Conservation (phyloP, 2,797 vertebrate species). For the Pagetopsis macropterus region DNA sequence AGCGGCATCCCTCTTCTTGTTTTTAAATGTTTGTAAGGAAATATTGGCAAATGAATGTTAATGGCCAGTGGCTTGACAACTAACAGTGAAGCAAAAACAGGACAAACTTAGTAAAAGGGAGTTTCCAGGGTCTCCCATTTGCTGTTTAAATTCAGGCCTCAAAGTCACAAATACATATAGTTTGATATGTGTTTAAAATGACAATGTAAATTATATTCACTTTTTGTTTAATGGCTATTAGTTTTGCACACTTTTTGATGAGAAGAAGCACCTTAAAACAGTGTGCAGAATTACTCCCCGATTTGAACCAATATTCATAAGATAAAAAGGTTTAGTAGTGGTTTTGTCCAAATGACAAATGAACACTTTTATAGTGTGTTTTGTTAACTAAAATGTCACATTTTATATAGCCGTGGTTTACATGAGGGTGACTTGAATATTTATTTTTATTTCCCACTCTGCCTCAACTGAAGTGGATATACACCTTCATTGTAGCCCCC, state of each 20-base stretch:
- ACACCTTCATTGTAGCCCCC: conserved; percentile 49
- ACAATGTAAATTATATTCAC: conserved; percentile 32
- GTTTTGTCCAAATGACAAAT: conserved; percentile 9
- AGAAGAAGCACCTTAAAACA: background rate
- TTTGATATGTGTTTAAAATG: conserved; percentile 34
- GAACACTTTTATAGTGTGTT: background rate
- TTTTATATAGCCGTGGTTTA: background rate
- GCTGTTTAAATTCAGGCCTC: conserved; percentile 37
- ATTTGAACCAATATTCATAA: conserved; percentile 2
- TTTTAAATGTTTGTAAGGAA: conserved; percentile 36
- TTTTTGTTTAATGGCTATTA: background rate
- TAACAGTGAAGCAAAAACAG: conserved; percentile 37
- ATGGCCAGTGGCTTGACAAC: conserved; percentile 20
- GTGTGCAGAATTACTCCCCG: background rate
- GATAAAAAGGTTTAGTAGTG: conserved; percentile 13
- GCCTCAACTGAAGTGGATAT: conserved; percentile 29
- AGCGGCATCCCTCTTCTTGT: background rate
- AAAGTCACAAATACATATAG: conserved; percentile 26
- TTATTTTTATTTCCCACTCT: conserved; percentile 2
- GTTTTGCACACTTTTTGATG: background rate
- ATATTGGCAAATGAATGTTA: conserved; percentile 25
- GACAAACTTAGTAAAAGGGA: conserved; percentile 51
- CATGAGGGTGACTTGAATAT: background rate
- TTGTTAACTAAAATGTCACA: background rate
- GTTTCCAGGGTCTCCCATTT: conserved; percentile 57